Percentiles rank a stretch among this genome's conserved stretches.
These are phyloP conservation scores for Eretmochelys imbricata DNA, from an alignment of 2,113 vertebrate species.

Conservation along the genomic window DNA sequence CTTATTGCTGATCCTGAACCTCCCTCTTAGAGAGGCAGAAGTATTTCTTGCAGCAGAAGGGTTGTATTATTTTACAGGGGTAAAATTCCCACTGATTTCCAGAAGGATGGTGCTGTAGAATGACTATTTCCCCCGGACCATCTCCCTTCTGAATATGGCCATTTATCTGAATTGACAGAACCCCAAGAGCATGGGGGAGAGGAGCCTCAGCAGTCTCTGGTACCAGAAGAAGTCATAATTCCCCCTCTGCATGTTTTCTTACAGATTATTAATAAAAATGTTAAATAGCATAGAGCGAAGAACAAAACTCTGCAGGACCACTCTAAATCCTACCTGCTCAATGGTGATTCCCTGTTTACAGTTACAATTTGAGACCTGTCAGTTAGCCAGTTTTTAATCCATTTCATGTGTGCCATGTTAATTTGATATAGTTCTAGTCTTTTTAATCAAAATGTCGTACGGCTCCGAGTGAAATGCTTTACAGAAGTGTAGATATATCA, in stretches of 20 bases:
- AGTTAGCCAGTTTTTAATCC: not conserved
- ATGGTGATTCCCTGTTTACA: not conserved
- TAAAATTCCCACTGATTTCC: not conserved
- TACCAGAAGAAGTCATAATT: not conserved
- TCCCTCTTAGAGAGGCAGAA: not conserved
- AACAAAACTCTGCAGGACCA: not conserved
- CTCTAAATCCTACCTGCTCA: not conserved
- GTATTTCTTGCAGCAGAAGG: not conserved
- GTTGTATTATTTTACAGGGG: not conserved
- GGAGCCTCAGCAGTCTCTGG: not conserved
- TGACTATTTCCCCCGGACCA: not conserved
- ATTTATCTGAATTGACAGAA: not conserved
- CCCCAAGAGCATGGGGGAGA: not conserved
- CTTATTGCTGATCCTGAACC: not conserved
- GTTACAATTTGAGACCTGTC: not conserved
- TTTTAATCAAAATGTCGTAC: not conserved
- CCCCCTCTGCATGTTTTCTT: not conserved
- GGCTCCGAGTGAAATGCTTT: not conserved
- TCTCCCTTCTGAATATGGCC: not conserved
- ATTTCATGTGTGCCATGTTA: not conserved
- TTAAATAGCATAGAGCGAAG: not conserved
- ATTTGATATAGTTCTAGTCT: not conserved
- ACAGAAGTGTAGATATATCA: not conserved
- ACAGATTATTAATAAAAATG: not conserved
- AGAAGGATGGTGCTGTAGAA: not conserved